These are phyloP conservation scores for Gari tellinella DNA, from an alignment of 2,888 invertebrate genomes.

Conservation along the genomic window DNA sequence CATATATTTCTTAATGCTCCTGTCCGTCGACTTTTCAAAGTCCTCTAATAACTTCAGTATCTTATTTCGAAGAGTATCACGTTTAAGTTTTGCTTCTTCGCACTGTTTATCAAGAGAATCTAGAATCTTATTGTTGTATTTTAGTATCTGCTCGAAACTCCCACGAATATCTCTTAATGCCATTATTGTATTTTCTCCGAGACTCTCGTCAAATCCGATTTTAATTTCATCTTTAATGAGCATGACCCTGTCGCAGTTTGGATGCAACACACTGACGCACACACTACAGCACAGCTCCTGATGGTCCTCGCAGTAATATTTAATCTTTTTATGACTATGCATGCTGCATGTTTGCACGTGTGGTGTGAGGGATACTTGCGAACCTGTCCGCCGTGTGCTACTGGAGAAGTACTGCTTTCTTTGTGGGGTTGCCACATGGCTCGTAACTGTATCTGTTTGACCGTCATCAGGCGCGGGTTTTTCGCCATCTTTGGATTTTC, in stretches of 20 bases:
- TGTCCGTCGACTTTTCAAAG: constrained; percentile 45
- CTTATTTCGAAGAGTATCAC: constrained; percentile 23
- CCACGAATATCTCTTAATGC: constrained; percentile 33
- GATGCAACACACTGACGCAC: constrained; percentile 52
- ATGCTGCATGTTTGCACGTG: constrained; percentile 32
- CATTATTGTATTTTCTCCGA: constrained; percentile 23
- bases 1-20: constrained; percentile 42
- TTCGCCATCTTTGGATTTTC: neutral
- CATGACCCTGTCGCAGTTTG: constrained; percentile 53
- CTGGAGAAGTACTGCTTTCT: constrained; percentile 10
- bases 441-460: neutral
- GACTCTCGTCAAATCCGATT: constrained; percentile 25
- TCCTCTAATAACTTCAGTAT: constrained; percentile 46
- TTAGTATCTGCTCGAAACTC: constrained; percentile 50
- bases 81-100: constrained; percentile 25
- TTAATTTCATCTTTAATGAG: constrained; percentile 54
- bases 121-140: constrained; percentile 26
- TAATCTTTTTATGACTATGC: constrained; percentile 56
- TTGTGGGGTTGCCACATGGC: neutral
- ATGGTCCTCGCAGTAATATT: constrained; percentile 59
- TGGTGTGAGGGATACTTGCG: constrained; percentile 4
- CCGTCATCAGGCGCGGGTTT: neutral
- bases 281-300: constrained; percentile 60
- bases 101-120: constrained; percentile 35
- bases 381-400: constrained; percentile 18